Conservation (phyloP, 2,113 vertebrate species). For the Panthera uncia region DNA sequence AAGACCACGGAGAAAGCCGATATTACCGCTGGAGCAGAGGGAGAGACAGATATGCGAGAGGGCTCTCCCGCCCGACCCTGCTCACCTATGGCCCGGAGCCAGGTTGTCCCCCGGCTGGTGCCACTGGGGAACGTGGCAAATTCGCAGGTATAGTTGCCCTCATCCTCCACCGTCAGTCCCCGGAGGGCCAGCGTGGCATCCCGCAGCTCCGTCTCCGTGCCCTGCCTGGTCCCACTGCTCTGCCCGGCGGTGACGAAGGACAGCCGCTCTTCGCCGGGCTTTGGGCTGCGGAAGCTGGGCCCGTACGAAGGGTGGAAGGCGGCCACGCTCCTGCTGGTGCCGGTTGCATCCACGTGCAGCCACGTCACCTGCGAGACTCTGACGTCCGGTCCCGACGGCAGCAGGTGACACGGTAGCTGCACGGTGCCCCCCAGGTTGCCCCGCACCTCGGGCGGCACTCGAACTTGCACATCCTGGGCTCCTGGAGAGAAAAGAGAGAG, state of each 20-base stretch:
- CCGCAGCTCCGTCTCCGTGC: constrained; percentile 43
- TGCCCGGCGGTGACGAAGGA: constrained; percentile 64
- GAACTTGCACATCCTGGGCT: constrained; percentile 80
- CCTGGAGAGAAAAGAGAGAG: constrained; percentile 43
- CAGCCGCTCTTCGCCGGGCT: constrained; percentile 78
- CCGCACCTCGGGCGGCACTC: constrained; percentile 79
- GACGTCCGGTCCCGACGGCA: constrained; percentile 74
- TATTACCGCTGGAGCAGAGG: background rate
- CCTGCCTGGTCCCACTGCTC: background rate
- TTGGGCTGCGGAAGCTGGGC: constrained; percentile 84
- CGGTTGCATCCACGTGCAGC: constrained; percentile 80
- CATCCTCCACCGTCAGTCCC: constrained; percentile 84
- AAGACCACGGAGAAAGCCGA: too few relatives aligned
- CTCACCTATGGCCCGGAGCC: constrained; percentile 88
- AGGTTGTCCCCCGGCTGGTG: constrained; percentile 87
- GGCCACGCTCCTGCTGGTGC: constrained; percentile 84
- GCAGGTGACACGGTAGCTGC: constrained; percentile 87
- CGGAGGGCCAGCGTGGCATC: constrained; percentile 88
- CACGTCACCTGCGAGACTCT: constrained; percentile 88
- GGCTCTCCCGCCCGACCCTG: background rate
- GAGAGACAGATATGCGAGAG: rapidly evolving
- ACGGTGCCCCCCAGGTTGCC: constrained; percentile 86
- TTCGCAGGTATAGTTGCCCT: constrained; percentile 91
- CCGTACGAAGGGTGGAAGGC: constrained; percentile 86
- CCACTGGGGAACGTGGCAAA: constrained; percentile 91